A percentile compares a stretch with the other conserved stretches of the same genome.
Evolutionary conservation across 2,113 vertebrate genomes (phyloP).

Genomic region (Eudyptes chrysolophus): DNA sequence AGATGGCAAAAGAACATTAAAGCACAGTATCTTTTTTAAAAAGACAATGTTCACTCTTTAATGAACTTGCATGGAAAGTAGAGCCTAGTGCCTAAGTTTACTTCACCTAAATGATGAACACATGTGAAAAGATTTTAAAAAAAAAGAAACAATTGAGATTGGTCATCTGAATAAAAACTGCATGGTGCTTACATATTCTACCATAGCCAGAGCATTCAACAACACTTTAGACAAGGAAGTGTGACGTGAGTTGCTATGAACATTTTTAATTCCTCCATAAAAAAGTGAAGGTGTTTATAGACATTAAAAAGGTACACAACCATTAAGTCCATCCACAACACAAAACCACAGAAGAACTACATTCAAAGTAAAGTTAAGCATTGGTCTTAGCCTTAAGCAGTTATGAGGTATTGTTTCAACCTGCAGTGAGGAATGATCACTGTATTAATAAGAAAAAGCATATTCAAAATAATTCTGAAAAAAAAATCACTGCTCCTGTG

Average conservation of each 20-base stretch:
- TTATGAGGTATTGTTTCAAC: conserved; percentile 51
- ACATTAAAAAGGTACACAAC: conserved; percentile 46
- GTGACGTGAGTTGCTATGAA: not conserved
- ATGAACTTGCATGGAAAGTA: conserved; percentile 58
- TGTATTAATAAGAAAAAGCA: not conserved
- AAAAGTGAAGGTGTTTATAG: conserved; percentile 27
- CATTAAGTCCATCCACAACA: conserved; percentile 45
- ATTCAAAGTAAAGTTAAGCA: conserved; percentile 30
- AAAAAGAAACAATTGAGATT: not conserved
- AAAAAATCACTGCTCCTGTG: not conserved
- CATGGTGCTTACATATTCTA: not conserved
- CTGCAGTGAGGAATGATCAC: conserved; percentile 5
- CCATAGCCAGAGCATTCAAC: conserved; percentile 34
- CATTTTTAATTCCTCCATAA: conserved; percentile 14
- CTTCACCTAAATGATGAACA: conserved; percentile 43
- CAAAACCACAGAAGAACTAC: conserved; percentile 38
- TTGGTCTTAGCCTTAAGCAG: conserved; percentile 33
- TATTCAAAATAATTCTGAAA: not conserved
- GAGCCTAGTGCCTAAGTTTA: conserved; percentile 29
- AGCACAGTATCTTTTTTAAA: conserved; percentile 59
- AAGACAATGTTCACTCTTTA: conserved; percentile 63
- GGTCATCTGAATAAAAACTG: conserved; percentile 13
- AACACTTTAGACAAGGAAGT: conserved; percentile 20
- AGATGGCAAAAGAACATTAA: conserved; percentile 73
- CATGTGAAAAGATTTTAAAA: not conserved